Evolutionary conservation across 2,113 vertebrate genomes (phyloP).

Genomic region (Oryzias woworae): DNA sequence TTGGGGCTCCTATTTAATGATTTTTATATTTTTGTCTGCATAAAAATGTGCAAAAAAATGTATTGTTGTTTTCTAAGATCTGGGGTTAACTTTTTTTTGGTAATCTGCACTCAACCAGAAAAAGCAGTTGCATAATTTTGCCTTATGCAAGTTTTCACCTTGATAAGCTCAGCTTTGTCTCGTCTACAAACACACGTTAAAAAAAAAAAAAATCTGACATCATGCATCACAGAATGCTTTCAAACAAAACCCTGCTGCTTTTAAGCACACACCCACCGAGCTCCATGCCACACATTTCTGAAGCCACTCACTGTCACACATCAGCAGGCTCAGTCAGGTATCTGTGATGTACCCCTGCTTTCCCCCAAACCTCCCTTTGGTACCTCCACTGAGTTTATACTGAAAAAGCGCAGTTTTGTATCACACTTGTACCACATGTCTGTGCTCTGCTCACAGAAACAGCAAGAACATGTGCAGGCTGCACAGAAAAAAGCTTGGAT

Average conservation of each 20-base stretch:
- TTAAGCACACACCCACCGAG: conserved; percentile 24
- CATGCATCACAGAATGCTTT: conserved; percentile 14
- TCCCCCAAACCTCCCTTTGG: conserved; percentile 43
- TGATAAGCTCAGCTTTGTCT: background rate
- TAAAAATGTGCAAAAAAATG: no score
- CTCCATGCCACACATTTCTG: conserved; percentile 47
- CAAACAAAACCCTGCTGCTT: conserved; percentile 42
- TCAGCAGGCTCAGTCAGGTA: conserved; percentile 62
- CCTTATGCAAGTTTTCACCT: background rate
- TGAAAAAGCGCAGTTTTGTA: conserved; percentile 40
- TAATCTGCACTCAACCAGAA: no score
- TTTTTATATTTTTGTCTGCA: no score
- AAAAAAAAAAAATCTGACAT: conserved; percentile 11
- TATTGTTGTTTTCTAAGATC: no score
- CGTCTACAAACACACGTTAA: background rate
- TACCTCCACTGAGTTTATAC: conserved; percentile 45
- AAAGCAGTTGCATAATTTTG: no score
- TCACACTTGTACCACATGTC: conserved; percentile 36
- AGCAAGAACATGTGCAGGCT: conserved; percentile 12
- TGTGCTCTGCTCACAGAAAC: conserved; percentile 26
- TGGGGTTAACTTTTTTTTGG: no score
- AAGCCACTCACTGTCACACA: conserved; percentile 60
- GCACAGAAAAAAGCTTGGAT: conserved; percentile 25
- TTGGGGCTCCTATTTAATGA: no score
- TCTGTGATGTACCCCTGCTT: conserved; percentile 56